Percentiles rank a stretch among this genome's conserved stretches.
These are phyloP conservation scores for Dynastes maya DNA, from an alignment of 2,888 invertebrate species.

Conservation along the genomic window DNA sequence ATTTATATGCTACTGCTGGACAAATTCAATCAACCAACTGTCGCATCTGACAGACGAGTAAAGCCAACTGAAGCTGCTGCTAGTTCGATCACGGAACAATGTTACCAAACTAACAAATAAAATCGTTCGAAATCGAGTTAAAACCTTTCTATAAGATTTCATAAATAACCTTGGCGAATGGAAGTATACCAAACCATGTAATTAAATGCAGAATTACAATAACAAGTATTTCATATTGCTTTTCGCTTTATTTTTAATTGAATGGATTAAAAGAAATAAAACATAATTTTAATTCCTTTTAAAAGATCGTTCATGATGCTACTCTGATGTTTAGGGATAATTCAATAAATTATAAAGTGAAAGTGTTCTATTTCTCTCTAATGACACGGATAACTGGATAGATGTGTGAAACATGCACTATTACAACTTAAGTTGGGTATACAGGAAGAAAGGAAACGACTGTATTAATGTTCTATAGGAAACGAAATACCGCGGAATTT, in stretches of 20 bases:
- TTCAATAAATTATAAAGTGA: conserved; percentile 17
- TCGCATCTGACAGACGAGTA: background rate
- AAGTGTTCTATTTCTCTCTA: background rate
- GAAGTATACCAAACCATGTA: background rate
- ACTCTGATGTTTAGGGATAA: background rate
- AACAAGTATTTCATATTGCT: too few relatives aligned
- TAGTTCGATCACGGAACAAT: background rate
- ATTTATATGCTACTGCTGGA: background rate
- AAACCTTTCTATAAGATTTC: conserved; percentile 4
- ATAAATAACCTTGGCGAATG: background rate
- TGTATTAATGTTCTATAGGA: background rate
- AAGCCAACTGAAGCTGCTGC: background rate
- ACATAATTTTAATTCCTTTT: background rate
- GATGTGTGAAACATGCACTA: background rate
- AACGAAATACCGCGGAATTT: background rate
- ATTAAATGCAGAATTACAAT: background rate
- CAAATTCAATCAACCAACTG: background rate
- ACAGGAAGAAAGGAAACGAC: background rate
- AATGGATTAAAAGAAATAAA: too few relatives aligned
- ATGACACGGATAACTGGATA: background rate
- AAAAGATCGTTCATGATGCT: background rate
- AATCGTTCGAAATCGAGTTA: background rate
- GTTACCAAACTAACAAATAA: background rate
- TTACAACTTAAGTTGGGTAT: background rate
- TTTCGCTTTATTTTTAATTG: too few relatives aligned